Base-by-base conservation (phyloP, 2,888 invertebrate species). In the Drosophila nr. fundita region DNA sequence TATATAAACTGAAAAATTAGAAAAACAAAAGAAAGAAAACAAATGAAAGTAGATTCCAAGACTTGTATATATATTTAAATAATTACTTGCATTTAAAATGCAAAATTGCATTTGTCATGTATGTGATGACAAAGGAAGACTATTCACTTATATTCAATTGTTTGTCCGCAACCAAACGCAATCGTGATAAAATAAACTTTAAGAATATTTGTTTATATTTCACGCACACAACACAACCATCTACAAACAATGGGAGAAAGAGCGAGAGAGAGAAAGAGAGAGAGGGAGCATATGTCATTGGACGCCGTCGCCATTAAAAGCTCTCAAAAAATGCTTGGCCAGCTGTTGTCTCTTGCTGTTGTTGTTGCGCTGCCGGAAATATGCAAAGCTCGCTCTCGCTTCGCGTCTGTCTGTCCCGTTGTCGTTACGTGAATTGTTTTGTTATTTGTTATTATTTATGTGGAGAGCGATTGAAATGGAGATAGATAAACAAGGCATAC, bases 271-370 rank as follows among this genome's bases (percentile, higher is more conserved):
- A 18, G 24, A 38, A n/a, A 38, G 40, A 49, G 42, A 34, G 60
- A 1, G 54, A n/a, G 50, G 11, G 13, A 62, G 66, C 48, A 58
- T 50, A 49, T 70, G 70, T 68, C 79, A 65, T 74, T 69, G 57
- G 54, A 68, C 66, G 76, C 64, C 48, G 65, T 60, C 71, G 77
- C 82, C 82, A 83, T 71, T 68, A 45, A 69, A 78, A 78, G 79
- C 89, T 89, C 83, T 89, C 89, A 81, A 89, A 83, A 78, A 87
- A 89, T 75, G 89, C 83, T 71, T 82, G 68, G 57, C 63, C 76
- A 74, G 76, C 86, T 82, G 86, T 82, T 78, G 60, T 71, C 68
- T 59, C n/a, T 55, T 38, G 36, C 38, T 73, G 59, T 66, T 53
- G 48, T 61, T 58, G 64, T 29, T 49, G 32, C 34, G 42, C 81